Evolutionary conservation across 2,888 invertebrate species (phyloP), one percentile per base, ranked within the genome.

Genomic region (Platycheirus albimanus): DNA sequence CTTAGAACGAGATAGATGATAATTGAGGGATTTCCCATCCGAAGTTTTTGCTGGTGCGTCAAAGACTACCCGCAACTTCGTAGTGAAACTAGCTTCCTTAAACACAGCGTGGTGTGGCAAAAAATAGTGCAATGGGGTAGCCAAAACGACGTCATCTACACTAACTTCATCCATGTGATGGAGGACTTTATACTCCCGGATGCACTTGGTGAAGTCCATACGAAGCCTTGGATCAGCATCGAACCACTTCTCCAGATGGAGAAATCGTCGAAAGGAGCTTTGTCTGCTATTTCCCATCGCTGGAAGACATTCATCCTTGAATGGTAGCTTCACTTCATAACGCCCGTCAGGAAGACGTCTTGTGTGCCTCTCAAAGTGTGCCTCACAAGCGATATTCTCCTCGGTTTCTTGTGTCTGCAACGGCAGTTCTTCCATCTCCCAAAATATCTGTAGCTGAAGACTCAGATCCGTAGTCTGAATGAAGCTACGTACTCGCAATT

Each of bases 61-160:
- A 30, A 83, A 84, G 0, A 84, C 84, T 0, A 84, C 75, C 10
- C 85, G 56, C 17, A 84, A 52, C 20, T 84, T 85, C 0, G 78
- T 85, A 11, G 61, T 76, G 0, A 74, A 56, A 13, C 74, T 77
- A 2, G 80, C 66, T 20, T 76, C 67, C 7, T 70, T 58, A 11
- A 84, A 15, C 1, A 79, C 74, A 43, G 47, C 24, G 10, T 81
- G 81, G 20, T 81, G 77, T 10, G 85, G 79, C 0, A 49, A 7
- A 58, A 76, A 79, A 15, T 76, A 76, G 6, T 71, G 71, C 15
- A 20, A 47, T 1, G 70, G 58, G 1, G 56, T 38, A 28, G 52
- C 38, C 4, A 84, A 10, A 4, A 41, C 47, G 0, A 6, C 0
- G 2, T 52, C 36, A 8, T 64, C 33, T 0, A 4, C 1, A 1